Conservation (phyloP, 2,888 invertebrate species). For the Cetonia aurata region DNA sequence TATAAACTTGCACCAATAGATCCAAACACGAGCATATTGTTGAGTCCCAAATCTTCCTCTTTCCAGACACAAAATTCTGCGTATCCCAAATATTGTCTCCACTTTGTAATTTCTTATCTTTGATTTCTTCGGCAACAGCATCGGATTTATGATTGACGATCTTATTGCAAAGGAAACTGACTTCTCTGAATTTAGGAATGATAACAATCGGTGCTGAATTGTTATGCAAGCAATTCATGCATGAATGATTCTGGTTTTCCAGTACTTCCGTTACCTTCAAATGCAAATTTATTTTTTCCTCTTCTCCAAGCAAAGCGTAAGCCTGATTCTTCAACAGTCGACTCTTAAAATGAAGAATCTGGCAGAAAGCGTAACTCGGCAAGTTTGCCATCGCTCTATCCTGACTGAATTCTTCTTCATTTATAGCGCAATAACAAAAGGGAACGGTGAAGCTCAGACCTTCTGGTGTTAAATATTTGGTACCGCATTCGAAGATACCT, state of each 20-base stretch:
- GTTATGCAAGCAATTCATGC: slow-evolving; percentile 64
- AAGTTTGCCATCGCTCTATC: slow-evolving; percentile 52
- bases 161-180: slow-evolving; percentile 54
- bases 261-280: slow-evolving; percentile 68
- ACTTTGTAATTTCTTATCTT: slow-evolving; percentile 50
- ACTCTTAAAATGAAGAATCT: slow-evolving; percentile 70
- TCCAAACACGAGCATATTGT: slow-evolving; percentile 57
- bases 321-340: slow-evolving; percentile 68
- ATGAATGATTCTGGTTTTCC: slow-evolving; percentile 69
- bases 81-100: slow-evolving; percentile 36
- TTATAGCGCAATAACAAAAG: slow-evolving; percentile 62
- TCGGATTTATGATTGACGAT: slow-evolving; percentile 68
- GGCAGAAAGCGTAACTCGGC: slow-evolving; percentile 72
- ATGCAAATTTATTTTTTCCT: slow-evolving; percentile 72
- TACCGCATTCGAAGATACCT: slow-evolving; percentile 70
- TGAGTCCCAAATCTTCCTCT: slow-evolving; percentile 54
- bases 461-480: slow-evolving; percentile 54
- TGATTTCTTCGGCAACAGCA: slow-evolving; percentile 49
- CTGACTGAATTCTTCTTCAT: slow-evolving; percentile 61
- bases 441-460: slow-evolving; percentile 47
- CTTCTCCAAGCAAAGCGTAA: slow-evolving; percentile 70
- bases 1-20: slow-evolving; percentile 52
- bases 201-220: slow-evolving; percentile 46
- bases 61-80: slow-evolving; percentile 31
- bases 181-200: slow-evolving; percentile 41